Percentiles rank a stretch among this genome's conserved stretches.
These are phyloP conservation scores for Microplitis manilae DNA, from an alignment of 2,888 invertebrate species.

Conservation along the genomic window DNA sequence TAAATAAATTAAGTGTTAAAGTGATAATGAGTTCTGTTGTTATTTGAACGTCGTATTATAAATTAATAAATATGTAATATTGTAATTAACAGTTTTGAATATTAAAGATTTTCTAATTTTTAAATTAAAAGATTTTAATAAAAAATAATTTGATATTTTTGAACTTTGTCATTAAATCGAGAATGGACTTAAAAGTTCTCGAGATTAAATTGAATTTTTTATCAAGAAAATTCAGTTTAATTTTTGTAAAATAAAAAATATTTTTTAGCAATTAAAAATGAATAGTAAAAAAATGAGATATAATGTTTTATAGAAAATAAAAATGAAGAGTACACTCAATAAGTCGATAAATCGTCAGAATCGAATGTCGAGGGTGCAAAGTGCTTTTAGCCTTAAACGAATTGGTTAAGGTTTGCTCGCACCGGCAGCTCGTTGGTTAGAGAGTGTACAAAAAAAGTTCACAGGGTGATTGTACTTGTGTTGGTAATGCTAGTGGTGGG, in stretches of 20 bases:
- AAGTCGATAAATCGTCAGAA: constrained; percentile 33
- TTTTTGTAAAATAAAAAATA: not conserved
- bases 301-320: not conserved
- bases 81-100: too few species aligned
- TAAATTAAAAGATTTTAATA: not conserved
- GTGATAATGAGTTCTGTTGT: constrained; percentile 58
- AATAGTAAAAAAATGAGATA: not conserved
- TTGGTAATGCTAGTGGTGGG: too few species aligned
- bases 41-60: constrained; percentile 61
- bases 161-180: too few species aligned
- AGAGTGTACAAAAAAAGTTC: constrained; percentile 12
- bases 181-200: constrained; percentile 19
- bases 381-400: constrained; percentile 48
- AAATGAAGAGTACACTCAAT: constrained; percentile 4
- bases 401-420: constrained; percentile 37
- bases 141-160: too few species aligned
- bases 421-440: constrained; percentile 19
- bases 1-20: constrained; percentile 61
- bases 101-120: not conserved
- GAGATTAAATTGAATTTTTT: constrained; percentile 24
- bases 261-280: not conserved
- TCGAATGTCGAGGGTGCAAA: constrained; percentile 35
- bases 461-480: not conserved
- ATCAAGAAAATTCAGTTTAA: constrained; percentile 10
- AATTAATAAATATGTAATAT: not conserved